These are phyloP conservation scores for Geotrupes spiniger DNA, from an alignment of 2,888 invertebrate species.

Conservation along the genomic window DNA sequence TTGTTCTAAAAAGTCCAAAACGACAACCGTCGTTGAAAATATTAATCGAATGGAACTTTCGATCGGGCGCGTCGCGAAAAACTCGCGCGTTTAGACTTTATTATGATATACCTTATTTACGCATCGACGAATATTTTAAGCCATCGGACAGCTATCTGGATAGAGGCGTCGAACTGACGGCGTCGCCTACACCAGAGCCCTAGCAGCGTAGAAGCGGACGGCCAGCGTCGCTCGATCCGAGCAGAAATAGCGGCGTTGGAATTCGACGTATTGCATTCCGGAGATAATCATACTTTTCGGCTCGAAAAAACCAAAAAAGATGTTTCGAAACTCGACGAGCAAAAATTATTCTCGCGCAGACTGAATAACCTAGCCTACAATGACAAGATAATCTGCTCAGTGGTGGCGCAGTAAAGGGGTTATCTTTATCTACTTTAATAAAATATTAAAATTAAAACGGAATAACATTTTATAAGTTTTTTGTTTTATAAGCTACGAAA, in stretches of 20 bases:
- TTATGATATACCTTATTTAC: no score
- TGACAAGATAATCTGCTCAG: background rate
- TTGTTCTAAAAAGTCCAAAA: no score
- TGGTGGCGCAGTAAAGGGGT: background rate
- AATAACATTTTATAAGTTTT: no score
- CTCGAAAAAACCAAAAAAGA: slow-evolving; percentile 13
- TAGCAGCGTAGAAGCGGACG: slow-evolving; percentile 9
- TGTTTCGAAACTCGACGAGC: slow-evolving; percentile 7
- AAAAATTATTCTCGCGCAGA: background rate
- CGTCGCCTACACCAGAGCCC: slow-evolving; percentile 10
- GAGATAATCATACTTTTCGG: slow-evolving; percentile 15
- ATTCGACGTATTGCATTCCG: slow-evolving; percentile 22
- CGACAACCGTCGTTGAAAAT: no score
- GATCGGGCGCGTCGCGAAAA: no score
- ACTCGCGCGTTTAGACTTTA: no score
- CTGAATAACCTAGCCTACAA: no score
- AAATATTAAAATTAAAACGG: no score
- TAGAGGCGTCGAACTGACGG: slow-evolving; percentile 12
- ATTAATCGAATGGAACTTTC: no score
- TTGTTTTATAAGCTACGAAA: no score
- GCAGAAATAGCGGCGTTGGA: slow-evolving; percentile 26
- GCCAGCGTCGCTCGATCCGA: slow-evolving; percentile 11
- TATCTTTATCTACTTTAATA: no score
- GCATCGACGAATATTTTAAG: slow-evolving; percentile 19
- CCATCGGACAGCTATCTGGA: slow-evolving; percentile 13